Evolutionary conservation across 2,113 vertebrate species (phyloP).

Genomic region (Toxotes chatareus): DNA sequence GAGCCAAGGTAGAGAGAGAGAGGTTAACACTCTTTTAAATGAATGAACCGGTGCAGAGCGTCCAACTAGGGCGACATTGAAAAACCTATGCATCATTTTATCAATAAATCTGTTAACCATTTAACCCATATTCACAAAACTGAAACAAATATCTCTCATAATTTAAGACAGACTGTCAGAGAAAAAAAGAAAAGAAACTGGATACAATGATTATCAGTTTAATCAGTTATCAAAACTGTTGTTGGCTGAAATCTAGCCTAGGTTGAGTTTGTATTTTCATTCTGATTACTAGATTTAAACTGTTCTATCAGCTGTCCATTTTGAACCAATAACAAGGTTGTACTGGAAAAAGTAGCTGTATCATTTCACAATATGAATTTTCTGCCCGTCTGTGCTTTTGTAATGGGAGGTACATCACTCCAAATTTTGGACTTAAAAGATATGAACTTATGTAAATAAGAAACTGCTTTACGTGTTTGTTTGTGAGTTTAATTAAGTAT

Average conservation of each 20-base stretch:
- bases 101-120: background rate
- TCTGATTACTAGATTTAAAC: background rate
- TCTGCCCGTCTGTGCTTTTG: background rate
- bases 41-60: background rate
- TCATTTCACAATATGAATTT: background rate
- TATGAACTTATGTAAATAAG: background rate
- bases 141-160: background rate
- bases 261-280: no score
- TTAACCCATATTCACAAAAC: no score
- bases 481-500: background rate
- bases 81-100: background rate
- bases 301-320: background rate
- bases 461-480: background rate
- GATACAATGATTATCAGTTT: background rate
- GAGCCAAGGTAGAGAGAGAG: background rate
- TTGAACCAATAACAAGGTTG: background rate
- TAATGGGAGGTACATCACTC: background rate
- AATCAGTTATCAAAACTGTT: background rate
- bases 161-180: background rate
- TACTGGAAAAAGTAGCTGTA: no score
- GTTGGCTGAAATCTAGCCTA: background rate
- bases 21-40: conserved; percentile 20
- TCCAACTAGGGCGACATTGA: background rate
- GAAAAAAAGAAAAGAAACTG: background rate
- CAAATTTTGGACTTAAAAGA: background rate